These are phyloP conservation scores for Stenodema calcarata DNA, from an alignment of 2,888 invertebrate species.

Conservation along the genomic window DNA sequence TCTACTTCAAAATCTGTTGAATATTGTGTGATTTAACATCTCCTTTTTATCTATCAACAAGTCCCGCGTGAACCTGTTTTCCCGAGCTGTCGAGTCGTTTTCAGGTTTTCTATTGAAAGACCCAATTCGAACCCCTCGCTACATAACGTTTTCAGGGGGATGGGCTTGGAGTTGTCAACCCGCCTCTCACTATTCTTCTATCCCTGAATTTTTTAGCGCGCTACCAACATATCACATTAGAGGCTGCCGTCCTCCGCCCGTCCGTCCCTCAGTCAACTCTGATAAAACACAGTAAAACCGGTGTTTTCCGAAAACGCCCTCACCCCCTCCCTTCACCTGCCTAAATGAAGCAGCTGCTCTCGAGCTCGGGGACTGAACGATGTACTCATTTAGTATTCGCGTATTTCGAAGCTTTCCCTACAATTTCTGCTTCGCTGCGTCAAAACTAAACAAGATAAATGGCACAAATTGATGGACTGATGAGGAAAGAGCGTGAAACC, in stretches of 20 bases:
- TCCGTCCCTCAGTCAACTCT: not conserved
- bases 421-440: not conserved
- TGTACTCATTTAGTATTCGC: not conserved
- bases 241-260: not conserved
- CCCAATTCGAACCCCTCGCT: not conserved
- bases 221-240: constrained; percentile 35
- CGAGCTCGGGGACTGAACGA: not conserved
- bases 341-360: not conserved
- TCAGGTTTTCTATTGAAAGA: constrained; percentile 34
- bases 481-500: not conserved
- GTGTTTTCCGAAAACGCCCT: constrained; percentile 12
- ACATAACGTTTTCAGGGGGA: not conserved
- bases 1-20: constrained; percentile 39
- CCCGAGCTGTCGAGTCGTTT: constrained; percentile 15
- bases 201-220: constrained; percentile 18
- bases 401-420: not conserved
- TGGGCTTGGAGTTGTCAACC: not conserved
- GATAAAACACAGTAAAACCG: constrained; percentile 15
- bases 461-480: not conserved
- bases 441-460: not conserved
- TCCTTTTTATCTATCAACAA: constrained; percentile 32
- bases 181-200: constrained; percentile 34
- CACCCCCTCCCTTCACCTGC: not conserved
- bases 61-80: not conserved
- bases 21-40: constrained; percentile 34